phyloP scores from a whole-genome alignment of 2,113 vertebrate species.

The Elanoides forficatus region DNA sequence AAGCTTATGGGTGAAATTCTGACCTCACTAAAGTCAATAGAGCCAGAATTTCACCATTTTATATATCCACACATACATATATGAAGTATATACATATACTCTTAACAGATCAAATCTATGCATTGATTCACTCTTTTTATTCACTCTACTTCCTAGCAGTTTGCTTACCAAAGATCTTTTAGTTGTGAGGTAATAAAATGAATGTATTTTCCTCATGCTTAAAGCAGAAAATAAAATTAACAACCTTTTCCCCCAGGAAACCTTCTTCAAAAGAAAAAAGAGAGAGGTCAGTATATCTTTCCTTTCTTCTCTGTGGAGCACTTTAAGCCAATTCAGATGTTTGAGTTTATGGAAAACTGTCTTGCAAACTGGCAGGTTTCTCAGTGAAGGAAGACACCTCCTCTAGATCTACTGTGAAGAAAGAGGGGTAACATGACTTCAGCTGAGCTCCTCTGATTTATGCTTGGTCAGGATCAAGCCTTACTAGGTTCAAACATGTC shows the following conservation, averaged over 20 bases:
- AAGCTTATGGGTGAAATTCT: constrained; percentile 56
- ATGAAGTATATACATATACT: not conserved
- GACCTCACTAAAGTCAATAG: not conserved
- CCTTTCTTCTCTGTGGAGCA: not conserved
- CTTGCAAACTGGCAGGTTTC: not conserved
- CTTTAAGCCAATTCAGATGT: not conserved
- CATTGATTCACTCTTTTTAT: constrained; percentile 27
- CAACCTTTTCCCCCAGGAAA: not conserved
- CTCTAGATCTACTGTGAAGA: not conserved
- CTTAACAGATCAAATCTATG: constrained; percentile 4
- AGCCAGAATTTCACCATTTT: not conserved
- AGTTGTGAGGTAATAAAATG: constrained; percentile 12
- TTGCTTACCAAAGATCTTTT: constrained; percentile 36
- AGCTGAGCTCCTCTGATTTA: not conserved
- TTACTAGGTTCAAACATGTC: not conserved
- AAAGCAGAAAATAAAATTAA: constrained; percentile 21
- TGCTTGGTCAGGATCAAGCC: not conserved
- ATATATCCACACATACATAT: not conserved
- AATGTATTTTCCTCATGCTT: not conserved
- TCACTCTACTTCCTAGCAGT: not conserved
- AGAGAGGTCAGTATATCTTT: not conserved
- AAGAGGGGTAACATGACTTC: not conserved
- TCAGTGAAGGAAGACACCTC: not conserved
- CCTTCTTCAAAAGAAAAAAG: not conserved
- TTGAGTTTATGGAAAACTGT: not conserved